Conservation (phyloP, 1,140 invertebrate species). For the Drosophila pallidifrons region DNA sequence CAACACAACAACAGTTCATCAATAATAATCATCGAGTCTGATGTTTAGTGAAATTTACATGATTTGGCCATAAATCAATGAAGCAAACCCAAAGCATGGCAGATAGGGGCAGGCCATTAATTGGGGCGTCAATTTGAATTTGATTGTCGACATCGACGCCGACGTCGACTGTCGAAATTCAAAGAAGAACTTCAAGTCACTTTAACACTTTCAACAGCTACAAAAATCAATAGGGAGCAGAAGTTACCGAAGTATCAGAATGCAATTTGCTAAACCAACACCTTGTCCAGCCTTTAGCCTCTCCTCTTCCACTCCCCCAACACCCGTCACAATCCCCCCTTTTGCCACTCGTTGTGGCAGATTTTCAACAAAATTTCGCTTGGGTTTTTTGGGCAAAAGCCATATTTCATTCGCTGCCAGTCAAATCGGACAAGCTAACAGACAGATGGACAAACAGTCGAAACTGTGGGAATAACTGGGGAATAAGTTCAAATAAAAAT, state of each 20-base stretch:
- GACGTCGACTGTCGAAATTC: neutral
- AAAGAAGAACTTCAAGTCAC: constrained; percentile 39
- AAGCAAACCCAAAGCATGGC: constrained; percentile 29
- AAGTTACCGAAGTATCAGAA: constrained; percentile 73
- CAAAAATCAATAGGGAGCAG: constrained; percentile 75
- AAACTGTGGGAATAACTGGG: constrained; percentile 62
- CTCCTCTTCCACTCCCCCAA: neutral
- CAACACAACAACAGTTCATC: constrained; percentile 58
- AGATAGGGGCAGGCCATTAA: constrained; percentile 49
- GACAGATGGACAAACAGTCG: constrained; percentile 72
- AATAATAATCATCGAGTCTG: constrained; percentile 69
- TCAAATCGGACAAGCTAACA: constrained; percentile 81
- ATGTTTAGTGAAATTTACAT: constrained; percentile 71
- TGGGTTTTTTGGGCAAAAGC: constrained; percentile 49
- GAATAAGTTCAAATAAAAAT: constrained; percentile 72
- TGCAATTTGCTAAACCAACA: constrained; percentile 76
- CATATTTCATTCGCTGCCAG: constrained; percentile 82
- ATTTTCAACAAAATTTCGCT: constrained; percentile 60
- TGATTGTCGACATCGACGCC: constrained; percentile 14
- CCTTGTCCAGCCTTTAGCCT: constrained; percentile 15
- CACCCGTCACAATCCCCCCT: neutral
- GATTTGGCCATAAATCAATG: constrained; percentile 75
- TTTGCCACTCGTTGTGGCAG: constrained; percentile 27
- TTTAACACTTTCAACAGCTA: constrained; percentile 11
- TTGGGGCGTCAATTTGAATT: constrained; percentile 44